Base-by-base conservation (phyloP, 1,140 invertebrate genomes). In the Sipha flava region DNA sequence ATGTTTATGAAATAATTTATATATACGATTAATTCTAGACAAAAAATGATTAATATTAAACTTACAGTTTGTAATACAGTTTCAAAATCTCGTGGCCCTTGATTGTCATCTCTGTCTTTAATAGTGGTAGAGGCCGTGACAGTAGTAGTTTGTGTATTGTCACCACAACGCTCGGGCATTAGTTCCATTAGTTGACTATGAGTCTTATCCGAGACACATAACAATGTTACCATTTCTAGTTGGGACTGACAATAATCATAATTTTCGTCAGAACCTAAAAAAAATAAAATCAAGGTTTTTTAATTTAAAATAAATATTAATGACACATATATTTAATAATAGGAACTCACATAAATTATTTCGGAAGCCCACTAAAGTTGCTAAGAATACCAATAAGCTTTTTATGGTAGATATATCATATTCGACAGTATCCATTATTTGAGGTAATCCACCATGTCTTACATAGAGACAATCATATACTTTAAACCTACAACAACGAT, bases 131-230 rank as follows among this genome's bases (percentile, higher is more conserved):
- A 16, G 57, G 26, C 10, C n/a, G 45, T 34, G 2, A 26, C 26
- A 3, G 16, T 18, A 49, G n/a, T n/a, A n/a, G 47, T 59, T 23
- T 54, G 47, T 29, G 23, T 57, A 94, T 26, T 29, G 84, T 95
- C 94, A 29, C 93, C 92, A 83, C 94, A 97, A 31, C 95, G 89
- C 87, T 98, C 96, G 0, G 97, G 96, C 93, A 98, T 96, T 40
- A 95, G 86, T 85, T 98, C 96, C 86, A 96, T 92, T 23, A 98
- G 87, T 85, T 98, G 95, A 82, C 94, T 96, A 86, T 98, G 96
- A 1, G 96, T 98, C 85, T 96, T 95, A 85, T 98, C 96, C 59
- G 91, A 91, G 86, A 97, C 95, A 83, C 95, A 96, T 54, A 98
- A 87, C 31, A 98, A 85, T 3, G 95, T 95, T 16, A 96, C 92